Conservation (phyloP, 1,140 invertebrate species). For the Drosophila punjabiensis region DNA sequence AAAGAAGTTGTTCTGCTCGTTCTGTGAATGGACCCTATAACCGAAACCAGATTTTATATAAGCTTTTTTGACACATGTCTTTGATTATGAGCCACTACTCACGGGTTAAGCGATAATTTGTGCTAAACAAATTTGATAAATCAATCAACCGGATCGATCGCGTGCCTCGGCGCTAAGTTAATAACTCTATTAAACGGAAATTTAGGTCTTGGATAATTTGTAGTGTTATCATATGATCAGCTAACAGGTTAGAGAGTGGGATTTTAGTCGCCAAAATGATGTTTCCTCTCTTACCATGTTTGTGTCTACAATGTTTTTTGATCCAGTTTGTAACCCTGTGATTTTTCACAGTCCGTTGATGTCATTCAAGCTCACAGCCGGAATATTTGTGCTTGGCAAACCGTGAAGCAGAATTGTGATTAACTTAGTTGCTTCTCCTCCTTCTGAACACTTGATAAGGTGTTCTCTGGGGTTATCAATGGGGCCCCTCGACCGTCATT, state of each 20-base stretch:
- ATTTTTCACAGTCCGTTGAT: slow-evolving; percentile 51
- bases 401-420: slow-evolving; percentile 30
- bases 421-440: slow-evolving; percentile 15
- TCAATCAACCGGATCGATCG: slow-evolving; percentile 25
- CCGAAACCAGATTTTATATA: slow-evolving; percentile 26
- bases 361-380: slow-evolving; percentile 46
- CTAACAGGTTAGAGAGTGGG: background rate
- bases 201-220: background rate
- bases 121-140: slow-evolving; percentile 53
- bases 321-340: slow-evolving; percentile 18
- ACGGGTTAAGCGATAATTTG: slow-evolving; percentile 31
- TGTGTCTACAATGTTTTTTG: too few species aligned
- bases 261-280: slow-evolving; percentile 1
- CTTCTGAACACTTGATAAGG: slow-evolving; percentile 28
- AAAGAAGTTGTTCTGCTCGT: slow-evolving; percentile 12
- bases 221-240: slow-evolving; percentile 29
- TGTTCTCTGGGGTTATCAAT: slow-evolving; percentile 38
- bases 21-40: slow-evolving; percentile 1
- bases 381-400: slow-evolving; percentile 52
- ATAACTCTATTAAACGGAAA: slow-evolving; percentile 29
- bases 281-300: background rate
- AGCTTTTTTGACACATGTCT: slow-evolving; percentile 31
- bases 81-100: slow-evolving; percentile 34
- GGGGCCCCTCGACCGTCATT: slow-evolving; percentile 22
- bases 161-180: slow-evolving; percentile 26